Base-by-base conservation (phyloP, 1,140 invertebrate species). In the Aphelinus certus region DNA sequence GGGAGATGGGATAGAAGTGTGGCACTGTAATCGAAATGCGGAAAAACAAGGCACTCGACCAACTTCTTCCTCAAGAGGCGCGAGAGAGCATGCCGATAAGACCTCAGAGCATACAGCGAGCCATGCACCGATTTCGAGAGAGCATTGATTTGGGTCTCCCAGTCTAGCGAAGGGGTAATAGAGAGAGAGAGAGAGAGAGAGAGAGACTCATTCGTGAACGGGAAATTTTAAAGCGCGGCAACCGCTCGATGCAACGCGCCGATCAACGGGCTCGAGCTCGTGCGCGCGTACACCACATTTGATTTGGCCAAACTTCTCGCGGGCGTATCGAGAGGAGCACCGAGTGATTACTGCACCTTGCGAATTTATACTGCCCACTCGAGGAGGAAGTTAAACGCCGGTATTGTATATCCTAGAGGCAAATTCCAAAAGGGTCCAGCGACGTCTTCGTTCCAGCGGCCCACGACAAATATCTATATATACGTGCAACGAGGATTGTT, bases 401-500 rank as follows among this genome's bases (percentile, higher is more conserved):
- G 70, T 64, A 71, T 64, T 57, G 71, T 42, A 26, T 66, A 46
- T n/a, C 51, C 55, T 26, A 26, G 26, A 26, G 47, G 71, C 9
- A 55, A 73, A 73, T 65, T 73, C 43, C 9, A 48, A 67, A 67
- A 73, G 64, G 64, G 26, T 48, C 71, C 47, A 56, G 49, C 67
- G 74, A 72, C 57, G 71, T 77, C 77, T 43, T 75, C 65, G 73
- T 26, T 26, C 26, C 26, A 26, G 26, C 26, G 26, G 26, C 26
- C 26, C 26, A 26, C 26, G 26, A 26, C 26, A 26, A 26, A 26
- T 26, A 26, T 26, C 26, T 26, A 26, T 26, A 26, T 26, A 26
- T 26, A 26, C 26, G 26, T 71, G 70, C 73, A 60, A 73, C 46
- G 77, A 78, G 78, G 80, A 83, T 80, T 80, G 81, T 77, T 79